A percentile compares a stretch with the other conserved stretches of the same genome.
Conservation (phyloP, 2,888 invertebrate species). For the Masnerella sp. region DNA sequence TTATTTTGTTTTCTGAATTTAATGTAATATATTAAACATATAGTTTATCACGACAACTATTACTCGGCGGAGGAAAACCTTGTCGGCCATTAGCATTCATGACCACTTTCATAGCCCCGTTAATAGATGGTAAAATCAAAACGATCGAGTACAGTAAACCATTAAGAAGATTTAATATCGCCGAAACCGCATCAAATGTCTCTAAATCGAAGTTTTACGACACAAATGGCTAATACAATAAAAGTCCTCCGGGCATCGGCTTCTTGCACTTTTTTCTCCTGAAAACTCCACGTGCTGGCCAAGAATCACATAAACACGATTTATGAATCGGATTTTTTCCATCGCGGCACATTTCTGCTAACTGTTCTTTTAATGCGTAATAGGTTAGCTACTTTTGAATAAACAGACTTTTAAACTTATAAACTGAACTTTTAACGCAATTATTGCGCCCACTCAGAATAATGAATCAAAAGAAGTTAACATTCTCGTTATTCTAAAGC, state of each 20-base stretch:
- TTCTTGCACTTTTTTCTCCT: conserved; percentile 20
- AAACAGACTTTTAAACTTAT: conserved; percentile 1
- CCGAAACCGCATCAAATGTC: conserved; percentile 3
- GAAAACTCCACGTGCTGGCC: neutral
- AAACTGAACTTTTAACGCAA: neutral
- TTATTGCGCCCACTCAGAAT: neutral
- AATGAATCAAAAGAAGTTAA: too few relatives aligned
- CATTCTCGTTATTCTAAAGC: too few relatives aligned
- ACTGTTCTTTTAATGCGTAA: conserved; percentile 9
- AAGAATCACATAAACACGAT: conserved; percentile 20
- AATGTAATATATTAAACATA: too few relatives aligned
- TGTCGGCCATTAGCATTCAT: too few relatives aligned
- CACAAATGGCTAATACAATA: conserved; percentile 27
- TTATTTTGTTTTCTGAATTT: too few relatives aligned
- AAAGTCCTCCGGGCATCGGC: neutral
- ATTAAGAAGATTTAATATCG: conserved; percentile 20
- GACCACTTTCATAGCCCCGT: too few relatives aligned
- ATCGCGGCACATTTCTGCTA: neutral
- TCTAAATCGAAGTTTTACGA: conserved; percentile 24
- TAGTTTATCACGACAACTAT: too few relatives aligned
- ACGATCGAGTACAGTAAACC: neutral
- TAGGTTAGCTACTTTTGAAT: conserved; percentile 10
- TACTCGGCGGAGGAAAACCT: too few relatives aligned
- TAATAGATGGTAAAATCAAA: conserved; percentile 2
- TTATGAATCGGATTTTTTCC: conserved; percentile 17